Evolutionary conservation across 2,888 invertebrate species (phyloP), one percentile per base, ranked within the genome.

Genomic region (Melanostoma mellinum): DNA sequence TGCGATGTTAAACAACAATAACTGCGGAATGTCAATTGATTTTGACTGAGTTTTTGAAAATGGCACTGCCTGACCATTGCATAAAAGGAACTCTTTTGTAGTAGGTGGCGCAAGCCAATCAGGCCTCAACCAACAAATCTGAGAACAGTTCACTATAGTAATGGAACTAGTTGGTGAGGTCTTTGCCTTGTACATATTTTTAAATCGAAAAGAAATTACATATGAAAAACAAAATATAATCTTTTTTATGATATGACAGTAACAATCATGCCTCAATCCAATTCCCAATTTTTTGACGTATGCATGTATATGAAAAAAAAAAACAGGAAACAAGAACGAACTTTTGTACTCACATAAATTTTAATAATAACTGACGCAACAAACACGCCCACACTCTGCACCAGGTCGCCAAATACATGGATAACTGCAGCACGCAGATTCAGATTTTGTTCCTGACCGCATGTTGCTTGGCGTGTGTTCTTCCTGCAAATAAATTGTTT

Each of bases 351-450:
- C 89, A 96, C 96, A 90, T 94, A 94, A 88, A 95, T 94, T 90
- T 96, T 96, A 86, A 97, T 97, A 87, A 97, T 93, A 40, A 97
- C 91, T 0, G 97, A 95, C 0, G 97, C 97, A 8, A 97, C 91
- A 71, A 98, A 92, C 20, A 98, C 97, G 0, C 97, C 97, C 69
- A 97, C 92, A 91, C 97, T 97, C 90, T 98, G 97, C 76, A 97
- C 93, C 50, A 98, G 93, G 90, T 98, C 97, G 0, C 97, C 97
- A 67, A 98, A 92, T 33, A 97, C 97, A 91, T 98, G 97, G 85
- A 97, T 95, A 82, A 97, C 94, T 0, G 97, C 97, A 0, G 97
- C 97, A 48, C 97, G 93, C 0, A 97, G 93, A 89, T 97, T 96
- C 85, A 96, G 94, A 88, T 96, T 96, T 85, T 91, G 90, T 36